Percentiles rank a stretch among this genome's conserved stretches.
These are phyloP conservation scores for Gadopsis bispinosus DNA, from an alignment of 2,797 vertebrate genomes.

Conservation along the genomic window DNA sequence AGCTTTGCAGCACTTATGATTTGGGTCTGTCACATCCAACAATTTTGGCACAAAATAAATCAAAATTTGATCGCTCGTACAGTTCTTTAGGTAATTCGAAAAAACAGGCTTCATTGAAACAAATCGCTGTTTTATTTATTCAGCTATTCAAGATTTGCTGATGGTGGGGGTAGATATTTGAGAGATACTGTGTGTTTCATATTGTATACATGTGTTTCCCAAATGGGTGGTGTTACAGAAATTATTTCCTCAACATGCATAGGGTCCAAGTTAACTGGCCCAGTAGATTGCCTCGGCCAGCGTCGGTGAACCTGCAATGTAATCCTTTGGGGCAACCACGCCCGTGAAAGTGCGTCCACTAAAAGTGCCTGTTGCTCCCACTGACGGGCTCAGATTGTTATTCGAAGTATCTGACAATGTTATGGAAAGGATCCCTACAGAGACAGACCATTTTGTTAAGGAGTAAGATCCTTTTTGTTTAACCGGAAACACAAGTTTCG, in stretches of 20 bases:
- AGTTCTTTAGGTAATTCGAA: not conserved
- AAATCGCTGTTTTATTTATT: not conserved
- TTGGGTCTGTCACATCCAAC: not conserved
- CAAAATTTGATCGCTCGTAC: not conserved
- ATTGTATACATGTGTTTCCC: not conserved
- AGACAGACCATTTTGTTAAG: not conserved
- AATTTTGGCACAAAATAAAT: not conserved
- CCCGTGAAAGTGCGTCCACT: too few relatives aligned
- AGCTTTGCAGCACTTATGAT: not conserved
- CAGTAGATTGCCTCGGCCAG: too few relatives aligned
- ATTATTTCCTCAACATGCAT: not conserved
- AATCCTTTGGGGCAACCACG: too few relatives aligned
- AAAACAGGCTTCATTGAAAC: not conserved
- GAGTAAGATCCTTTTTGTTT: not conserved
- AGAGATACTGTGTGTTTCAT: not conserved
- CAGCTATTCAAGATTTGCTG: not conserved
- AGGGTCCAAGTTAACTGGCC: not conserved
- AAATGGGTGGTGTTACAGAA: not conserved
- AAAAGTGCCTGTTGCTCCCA: too few relatives aligned
- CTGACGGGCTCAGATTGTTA: too few relatives aligned
- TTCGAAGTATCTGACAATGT: too few relatives aligned
- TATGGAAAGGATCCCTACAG: too few relatives aligned
- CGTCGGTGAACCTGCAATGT: too few relatives aligned
- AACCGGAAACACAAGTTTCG: too few relatives aligned
- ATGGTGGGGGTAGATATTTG: not conserved